Conservation (phyloP, 2,797 vertebrate species). For the Pteropus rufus region DNA sequence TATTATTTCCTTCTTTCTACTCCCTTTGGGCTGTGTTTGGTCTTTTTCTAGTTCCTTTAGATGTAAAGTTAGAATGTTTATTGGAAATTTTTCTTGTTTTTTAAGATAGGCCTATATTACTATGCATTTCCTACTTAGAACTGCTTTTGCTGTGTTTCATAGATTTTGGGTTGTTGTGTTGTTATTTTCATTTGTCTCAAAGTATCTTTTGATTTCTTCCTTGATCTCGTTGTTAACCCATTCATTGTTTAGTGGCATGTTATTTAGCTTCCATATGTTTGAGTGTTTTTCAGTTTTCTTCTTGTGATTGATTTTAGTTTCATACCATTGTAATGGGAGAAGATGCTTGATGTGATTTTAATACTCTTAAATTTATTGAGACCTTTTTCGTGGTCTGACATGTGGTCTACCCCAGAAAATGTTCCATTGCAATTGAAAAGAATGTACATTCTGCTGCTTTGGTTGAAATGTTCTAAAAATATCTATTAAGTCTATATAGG, state of each 20-base stretch:
- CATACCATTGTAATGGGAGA: not conserved
- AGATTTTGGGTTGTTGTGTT: not conserved
- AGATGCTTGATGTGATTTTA: not conserved
- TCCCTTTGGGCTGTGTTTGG: not conserved
- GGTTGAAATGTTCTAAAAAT: not conserved
- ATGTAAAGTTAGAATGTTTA: not conserved
- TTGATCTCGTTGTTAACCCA: not conserved
- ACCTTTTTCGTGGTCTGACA: not conserved
- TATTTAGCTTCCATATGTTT: not conserved
- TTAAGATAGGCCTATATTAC: not conserved
- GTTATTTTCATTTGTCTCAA: not conserved
- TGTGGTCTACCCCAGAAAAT: not conserved
- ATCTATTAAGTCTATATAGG: not conserved
- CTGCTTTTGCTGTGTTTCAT: not conserved
- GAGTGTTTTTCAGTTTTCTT: not conserved
- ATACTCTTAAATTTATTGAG: not conserved
- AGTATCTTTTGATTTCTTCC: not conserved
- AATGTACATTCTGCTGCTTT: not conserved
- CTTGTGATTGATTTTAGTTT: not conserved
- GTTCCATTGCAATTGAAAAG: not conserved
- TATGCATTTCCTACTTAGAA: not conserved
- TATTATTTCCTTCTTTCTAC: not conserved
- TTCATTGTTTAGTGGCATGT: not conserved
- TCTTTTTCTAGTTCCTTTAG: not conserved
- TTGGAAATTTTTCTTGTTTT: not conserved